Evolutionary conservation across 2,797 vertebrate species (phyloP), one percentile per base, ranked within the genome.

Genomic region (Platyrinchus mystaceus): DNA sequence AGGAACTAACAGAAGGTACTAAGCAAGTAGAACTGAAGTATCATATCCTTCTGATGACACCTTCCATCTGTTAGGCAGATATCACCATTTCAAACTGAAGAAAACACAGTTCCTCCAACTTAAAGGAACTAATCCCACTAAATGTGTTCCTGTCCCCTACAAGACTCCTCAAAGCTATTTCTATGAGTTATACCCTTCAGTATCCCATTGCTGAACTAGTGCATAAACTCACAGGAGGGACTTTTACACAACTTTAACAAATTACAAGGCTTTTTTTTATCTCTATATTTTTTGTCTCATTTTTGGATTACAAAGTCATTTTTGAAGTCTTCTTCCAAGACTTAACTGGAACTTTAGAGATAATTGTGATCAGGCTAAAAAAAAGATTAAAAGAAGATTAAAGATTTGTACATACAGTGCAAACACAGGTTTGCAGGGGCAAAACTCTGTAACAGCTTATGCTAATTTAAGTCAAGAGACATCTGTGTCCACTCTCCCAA

Each of bases 171-270:
- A 62, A 79, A 76, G 18, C 3, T 62, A 27, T 26, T 76, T n/a
- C 55, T 89, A 28, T 1, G 5, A 77, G 18, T 75, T 87, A 58
- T 0, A 83, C 3, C 9, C 60, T 71, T 71, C 50, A 86, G n/a
- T 7, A 84, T 18, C 14, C n/a, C 62, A 39, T 8, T 34, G 14
- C 34, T 91, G 36, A 80, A 49, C 32, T 41, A 80, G 6, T 9
- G 5, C 16, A 52, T 23, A 52, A 3, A 15, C 6, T 47, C 26
- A 32, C 1, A 83, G 3, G 2, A 85, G 19, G 0, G 0, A 56
- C 46, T 80, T 75, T 13, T 19, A 80, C 18, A 22, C 36, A 73
- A 39, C 41, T 80, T 70, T 36, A 19, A 74, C 19, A 74, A 89
- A 70, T 1, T 22, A 8, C 67, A 63, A 92, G 6, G 24, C 1